Percentiles rank a stretch among this genome's conserved stretches.
These are phyloP conservation scores for Euproctis similis DNA, from an alignment of 2,888 invertebrate species.

Conservation along the genomic window DNA sequence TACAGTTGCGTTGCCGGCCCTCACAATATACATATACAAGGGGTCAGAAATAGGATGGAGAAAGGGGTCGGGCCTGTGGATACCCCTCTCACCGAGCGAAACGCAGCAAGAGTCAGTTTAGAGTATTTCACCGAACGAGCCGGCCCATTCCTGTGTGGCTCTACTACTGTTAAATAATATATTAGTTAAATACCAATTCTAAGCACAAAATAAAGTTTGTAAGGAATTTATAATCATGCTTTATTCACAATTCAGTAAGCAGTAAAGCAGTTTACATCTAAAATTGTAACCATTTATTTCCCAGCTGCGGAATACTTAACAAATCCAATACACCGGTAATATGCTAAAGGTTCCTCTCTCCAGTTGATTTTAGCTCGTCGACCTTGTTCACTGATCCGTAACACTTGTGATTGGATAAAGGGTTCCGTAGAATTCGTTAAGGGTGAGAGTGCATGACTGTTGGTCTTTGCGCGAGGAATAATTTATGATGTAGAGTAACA, in stretches of 20 bases:
- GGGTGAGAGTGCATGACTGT: conserved; percentile 29
- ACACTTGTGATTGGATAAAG: conserved; percentile 58
- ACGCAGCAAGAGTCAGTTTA: too few relatives aligned
- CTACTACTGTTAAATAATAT: neutral
- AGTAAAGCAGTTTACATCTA: conserved; percentile 15
- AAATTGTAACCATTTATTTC: conserved; percentile 10
- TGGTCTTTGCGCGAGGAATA: conserved; percentile 33
- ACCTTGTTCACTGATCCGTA: conserved; percentile 47
- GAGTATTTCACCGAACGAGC: too few relatives aligned
- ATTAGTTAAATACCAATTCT: neutral
- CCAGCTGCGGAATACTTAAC: conserved; percentile 12
- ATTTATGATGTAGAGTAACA: conserved; percentile 36
- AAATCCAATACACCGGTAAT: conserved; percentile 22
- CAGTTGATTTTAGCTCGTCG: conserved; percentile 40
- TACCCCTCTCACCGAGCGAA: too few relatives aligned
- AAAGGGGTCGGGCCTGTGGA: too few relatives aligned
- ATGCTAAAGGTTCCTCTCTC: conserved; percentile 34
- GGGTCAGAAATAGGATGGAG: too few relatives aligned
- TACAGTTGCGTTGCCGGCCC: too few relatives aligned
- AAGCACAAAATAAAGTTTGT: neutral
- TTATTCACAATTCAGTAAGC: conserved; percentile 15
- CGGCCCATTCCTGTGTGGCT: too few relatives aligned
- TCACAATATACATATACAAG: too few relatives aligned
- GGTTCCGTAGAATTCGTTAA: conserved; percentile 36
- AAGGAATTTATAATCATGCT: conserved; percentile 8